Conservation (phyloP, 2,888 invertebrate species). For the Acanthococcus lagerstroemiae region DNA sequence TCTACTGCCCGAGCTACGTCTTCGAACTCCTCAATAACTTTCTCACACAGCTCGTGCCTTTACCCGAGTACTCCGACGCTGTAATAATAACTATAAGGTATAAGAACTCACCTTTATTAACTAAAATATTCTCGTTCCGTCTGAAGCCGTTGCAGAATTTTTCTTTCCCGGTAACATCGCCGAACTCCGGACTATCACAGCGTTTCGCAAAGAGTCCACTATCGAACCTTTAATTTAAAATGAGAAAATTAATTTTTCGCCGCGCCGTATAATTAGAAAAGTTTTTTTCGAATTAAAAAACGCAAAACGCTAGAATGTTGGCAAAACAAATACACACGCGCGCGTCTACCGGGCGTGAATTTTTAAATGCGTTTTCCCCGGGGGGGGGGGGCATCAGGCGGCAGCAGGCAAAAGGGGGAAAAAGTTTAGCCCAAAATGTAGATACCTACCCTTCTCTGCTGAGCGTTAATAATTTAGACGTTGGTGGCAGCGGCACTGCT, state of each 20-base stretch:
- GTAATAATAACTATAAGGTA: neutral
- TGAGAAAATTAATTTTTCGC: neutral
- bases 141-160: conserved; percentile 15
- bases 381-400: too few species aligned
- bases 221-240: conserved; percentile 6
- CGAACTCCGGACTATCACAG: conserved; percentile 26
- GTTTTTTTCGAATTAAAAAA: too few species aligned
- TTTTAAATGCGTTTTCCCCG: too few species aligned
- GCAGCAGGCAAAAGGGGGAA: neutral
- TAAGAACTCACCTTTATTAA: conserved; percentile 12
- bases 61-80: too few species aligned
- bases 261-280: neutral
- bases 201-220: conserved; percentile 18
- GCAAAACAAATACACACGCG: too few species aligned
- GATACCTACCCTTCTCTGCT: conserved; percentile 35
- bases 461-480: conserved; percentile 35
- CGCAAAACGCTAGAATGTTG: too few species aligned
- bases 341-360: too few species aligned
- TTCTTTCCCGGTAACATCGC: neutral
- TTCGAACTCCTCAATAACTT: too few species aligned
- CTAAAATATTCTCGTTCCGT: neutral
- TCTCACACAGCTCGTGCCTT: too few species aligned
- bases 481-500: conserved; percentile 37
- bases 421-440: neutral
- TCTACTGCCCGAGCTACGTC: too few species aligned